A percentile compares a stretch with the other conserved stretches of the same genome.
phyloP scores from a whole-genome alignment of 2,113 vertebrate species.

The Calidris pugnax region DNA sequence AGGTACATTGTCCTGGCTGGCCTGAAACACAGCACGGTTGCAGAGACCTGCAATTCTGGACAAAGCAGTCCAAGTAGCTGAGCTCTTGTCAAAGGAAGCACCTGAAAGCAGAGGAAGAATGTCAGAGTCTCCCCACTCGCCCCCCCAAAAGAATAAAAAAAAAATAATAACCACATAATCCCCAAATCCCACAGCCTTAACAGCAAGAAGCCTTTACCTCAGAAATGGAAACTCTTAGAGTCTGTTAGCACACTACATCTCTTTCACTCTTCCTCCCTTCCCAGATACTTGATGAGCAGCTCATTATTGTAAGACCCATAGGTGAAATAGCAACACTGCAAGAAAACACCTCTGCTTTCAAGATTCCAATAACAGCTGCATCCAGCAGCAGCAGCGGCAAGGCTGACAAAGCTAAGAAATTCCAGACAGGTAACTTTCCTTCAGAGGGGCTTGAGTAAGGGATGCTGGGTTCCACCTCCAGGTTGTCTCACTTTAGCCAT shows the following conservation, averaged over 20 bases:
- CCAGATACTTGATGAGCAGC: not conserved
- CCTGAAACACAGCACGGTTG: conserved; percentile 84
- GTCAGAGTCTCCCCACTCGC: not conserved
- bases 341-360: not conserved
- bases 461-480: not conserved
- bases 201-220: not conserved
- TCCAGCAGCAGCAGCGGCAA: not conserved
- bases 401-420: not conserved
- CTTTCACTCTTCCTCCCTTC: not conserved
- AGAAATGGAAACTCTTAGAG: not conserved
- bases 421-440: not conserved
- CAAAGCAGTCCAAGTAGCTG: conserved; percentile 77
- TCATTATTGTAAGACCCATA: not conserved
- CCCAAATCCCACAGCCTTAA: not conserved
- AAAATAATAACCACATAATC: not conserved
- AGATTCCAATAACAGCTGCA: not conserved
- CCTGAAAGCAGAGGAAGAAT: conserved; percentile 53
- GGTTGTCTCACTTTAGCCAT: not conserved
- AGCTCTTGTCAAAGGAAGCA: conserved; percentile 82
- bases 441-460: not conserved
- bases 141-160: no score
- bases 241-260: not conserved
- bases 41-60: conserved; percentile 81
- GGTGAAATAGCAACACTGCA: not conserved
- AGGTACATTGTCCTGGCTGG: conserved; percentile 80